Evolutionary conservation across 1,140 invertebrate species (phyloP), one percentile per base, ranked within the genome.

Genomic region (Bombus waltoni): DNA sequence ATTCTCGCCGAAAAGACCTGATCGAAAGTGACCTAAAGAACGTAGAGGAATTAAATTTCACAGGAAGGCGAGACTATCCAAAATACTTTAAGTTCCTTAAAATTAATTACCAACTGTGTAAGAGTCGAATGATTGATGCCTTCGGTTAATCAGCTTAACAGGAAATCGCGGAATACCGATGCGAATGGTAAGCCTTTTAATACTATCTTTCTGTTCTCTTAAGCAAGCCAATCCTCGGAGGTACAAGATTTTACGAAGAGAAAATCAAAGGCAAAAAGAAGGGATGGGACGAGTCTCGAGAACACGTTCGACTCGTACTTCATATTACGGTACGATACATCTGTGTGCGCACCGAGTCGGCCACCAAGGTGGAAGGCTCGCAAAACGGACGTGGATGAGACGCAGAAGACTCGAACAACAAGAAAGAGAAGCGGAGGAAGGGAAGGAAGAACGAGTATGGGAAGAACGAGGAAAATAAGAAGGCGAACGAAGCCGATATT

Each of bases 331-430:
- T 70, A 74, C 72, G 78, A 87, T 88, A 71, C 62, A 65, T 79
- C 22, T 79, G 85, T 84, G 40, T 66, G 78, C 70, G 72, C 86
- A 91, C 86, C 86, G 85, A 84, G 86, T 86, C 87, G 91, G 89
- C 91, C 91, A 92, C 91, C 91, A 92, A 91, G 88, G 91, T 90
- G 86, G 89, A 91, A 70, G 84, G 82, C 86, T 85, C 81, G 83
- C 77, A 25, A 87, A 87, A 87, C 75, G 81, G 71, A 88, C 81
- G 84, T 78, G 83, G 78, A 74, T 40, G 62, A 84, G 87, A 88
- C 40, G 77, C 28, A 47, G 32, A 40, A 79, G 76, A 77, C 47
- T 86, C 66, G 71, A 53, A 40, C 44, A 66, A 38, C 77, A 75
- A 42, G 57, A 79, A 35, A 80, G 65, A 42, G 53, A 74, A n/a